Conservation (phyloP, 2,888 invertebrate genomes). For the Tiphia femorata region DNA sequence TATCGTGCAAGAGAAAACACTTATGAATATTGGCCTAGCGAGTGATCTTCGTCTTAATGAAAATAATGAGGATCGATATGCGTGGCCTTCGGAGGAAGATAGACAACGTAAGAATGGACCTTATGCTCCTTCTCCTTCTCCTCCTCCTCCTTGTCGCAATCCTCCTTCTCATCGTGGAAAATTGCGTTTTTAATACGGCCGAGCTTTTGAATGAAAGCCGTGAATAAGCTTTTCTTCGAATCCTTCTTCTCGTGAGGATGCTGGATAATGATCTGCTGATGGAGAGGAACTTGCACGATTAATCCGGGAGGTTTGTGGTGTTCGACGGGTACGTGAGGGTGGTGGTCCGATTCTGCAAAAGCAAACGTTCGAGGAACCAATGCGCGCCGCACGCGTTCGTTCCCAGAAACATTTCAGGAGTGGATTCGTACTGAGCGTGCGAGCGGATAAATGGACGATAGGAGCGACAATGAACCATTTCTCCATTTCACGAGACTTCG, state of each 20-base stretch:
- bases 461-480: too few relatives aligned
- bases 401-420: too few relatives aligned
- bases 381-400: too few relatives aligned
- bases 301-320: not conserved
- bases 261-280: not conserved
- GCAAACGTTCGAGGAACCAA: constrained; percentile 13
- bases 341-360: not conserved
- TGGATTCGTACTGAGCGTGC: too few relatives aligned
- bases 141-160: not conserved
- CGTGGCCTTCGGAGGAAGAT: not conserved
- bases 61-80: too few relatives aligned
- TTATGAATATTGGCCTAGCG: too few relatives aligned
- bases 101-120: not conserved
- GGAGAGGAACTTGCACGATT: not conserved
- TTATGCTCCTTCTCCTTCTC: not conserved
- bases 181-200: not conserved
- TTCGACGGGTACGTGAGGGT: not conserved
- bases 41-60: too few relatives aligned
- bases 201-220: not conserved
- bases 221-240: not conserved
- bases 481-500: too few relatives aligned
- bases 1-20: too few relatives aligned
- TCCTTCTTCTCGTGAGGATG: not conserved
- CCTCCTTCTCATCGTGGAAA: not conserved
- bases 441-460: too few relatives aligned